Evolutionary conservation across 2,888 invertebrate genomes (phyloP).

Genomic region (Drosophila pegasa): DNA sequence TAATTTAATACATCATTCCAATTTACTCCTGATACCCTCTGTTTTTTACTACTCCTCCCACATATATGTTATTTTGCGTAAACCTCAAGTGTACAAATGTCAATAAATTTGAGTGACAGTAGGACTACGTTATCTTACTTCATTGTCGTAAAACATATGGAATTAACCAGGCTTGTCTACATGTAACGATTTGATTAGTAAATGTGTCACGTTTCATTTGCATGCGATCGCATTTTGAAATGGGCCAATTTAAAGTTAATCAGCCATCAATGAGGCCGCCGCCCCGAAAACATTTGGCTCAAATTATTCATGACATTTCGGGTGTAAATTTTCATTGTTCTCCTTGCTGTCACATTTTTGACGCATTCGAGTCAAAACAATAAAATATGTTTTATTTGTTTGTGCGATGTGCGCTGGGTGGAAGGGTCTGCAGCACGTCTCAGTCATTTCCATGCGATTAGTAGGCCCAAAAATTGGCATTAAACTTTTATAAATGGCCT

Average conservation of each 20-base stretch:
- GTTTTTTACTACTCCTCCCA: background rate
- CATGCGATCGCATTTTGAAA: constrained; percentile 20
- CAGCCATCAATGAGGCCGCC: constrained; percentile 28
- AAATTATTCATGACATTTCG: constrained; percentile 34
- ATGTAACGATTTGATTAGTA: constrained; percentile 4
- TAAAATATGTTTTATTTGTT: constrained; percentile 20
- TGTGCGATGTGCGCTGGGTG: no score
- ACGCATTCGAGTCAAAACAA: constrained; percentile 49
- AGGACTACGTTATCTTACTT: background rate
- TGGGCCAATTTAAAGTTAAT: constrained; percentile 39
- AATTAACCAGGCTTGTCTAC: constrained; percentile 3
- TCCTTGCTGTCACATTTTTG: constrained; percentile 38
- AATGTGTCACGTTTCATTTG: constrained; percentile 32
- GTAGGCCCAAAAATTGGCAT: constrained; percentile 60
- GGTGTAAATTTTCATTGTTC: constrained; percentile 37
- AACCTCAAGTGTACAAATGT: background rate
- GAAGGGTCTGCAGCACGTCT: constrained; percentile 36
- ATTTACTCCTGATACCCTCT: no score
- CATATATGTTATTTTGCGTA: background rate
- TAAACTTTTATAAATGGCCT: constrained; percentile 66
- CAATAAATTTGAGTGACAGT: background rate
- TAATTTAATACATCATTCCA: no score
- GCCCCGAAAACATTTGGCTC: constrained; percentile 7
- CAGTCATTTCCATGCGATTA: constrained; percentile 60
- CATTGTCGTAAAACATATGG: background rate